Conservation (phyloP, 2,113 vertebrate genomes). For the Trochalopteron elliotii region DNA sequence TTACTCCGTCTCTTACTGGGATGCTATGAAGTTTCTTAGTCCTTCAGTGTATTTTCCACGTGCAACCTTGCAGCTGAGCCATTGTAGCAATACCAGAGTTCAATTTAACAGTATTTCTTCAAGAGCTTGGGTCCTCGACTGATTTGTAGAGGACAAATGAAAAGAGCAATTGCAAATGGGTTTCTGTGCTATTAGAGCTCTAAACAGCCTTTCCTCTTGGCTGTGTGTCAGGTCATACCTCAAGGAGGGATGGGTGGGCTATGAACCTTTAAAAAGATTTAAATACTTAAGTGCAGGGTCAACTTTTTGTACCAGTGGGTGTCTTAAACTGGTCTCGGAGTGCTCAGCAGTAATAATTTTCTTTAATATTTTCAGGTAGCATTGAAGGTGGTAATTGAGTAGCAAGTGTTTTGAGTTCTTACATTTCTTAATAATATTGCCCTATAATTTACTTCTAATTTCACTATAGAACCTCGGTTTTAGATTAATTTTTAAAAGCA, state of each 20-base stretch:
- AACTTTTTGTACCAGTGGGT: background rate
- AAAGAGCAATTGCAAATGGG: conserved; percentile 12
- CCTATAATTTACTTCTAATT: background rate
- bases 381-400: background rate
- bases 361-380: background rate
- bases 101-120: background rate
- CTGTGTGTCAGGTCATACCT: conserved; percentile 8
- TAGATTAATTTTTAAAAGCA: background rate
- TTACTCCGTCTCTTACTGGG: background rate
- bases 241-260: background rate
- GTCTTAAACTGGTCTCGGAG: background rate
- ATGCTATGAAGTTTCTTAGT: background rate
- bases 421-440: background rate
- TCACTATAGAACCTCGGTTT: background rate
- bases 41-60: background rate
- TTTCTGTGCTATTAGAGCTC: conserved; percentile 5
- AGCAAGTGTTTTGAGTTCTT: background rate
- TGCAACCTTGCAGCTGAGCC: background rate
- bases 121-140: conserved; percentile 19
- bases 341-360: background rate
- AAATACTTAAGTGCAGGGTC: background rate
- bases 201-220: conserved; percentile 11
- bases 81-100: background rate
- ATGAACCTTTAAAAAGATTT: background rate
- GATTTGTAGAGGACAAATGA: conserved; percentile 42